Percentiles rank a stretch among this genome's conserved stretches.
Evolutionary conservation across 2,797 vertebrate genomes (phyloP).

Genomic region (Hemitrygon akajei): DNA sequence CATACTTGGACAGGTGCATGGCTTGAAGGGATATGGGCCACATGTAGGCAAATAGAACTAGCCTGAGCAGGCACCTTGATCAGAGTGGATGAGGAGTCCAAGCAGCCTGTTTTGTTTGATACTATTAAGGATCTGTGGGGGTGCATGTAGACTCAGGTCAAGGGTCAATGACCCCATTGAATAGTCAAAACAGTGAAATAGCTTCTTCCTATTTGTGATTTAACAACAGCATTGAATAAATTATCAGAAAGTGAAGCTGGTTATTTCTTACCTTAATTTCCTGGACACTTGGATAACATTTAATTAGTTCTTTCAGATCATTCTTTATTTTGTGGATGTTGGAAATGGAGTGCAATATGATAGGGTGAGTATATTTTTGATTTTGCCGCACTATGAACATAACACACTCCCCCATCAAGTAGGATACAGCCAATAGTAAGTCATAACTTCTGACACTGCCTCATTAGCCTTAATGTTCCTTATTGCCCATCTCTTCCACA

Average conservation of each 20-base stretch:
- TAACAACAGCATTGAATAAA: not conserved
- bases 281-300: not conserved
- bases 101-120: no score
- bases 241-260: not conserved
- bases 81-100: no score
- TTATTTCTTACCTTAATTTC: not conserved
- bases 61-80: no score
- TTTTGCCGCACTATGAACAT: not conserved
- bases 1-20: no score
- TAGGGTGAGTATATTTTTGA: not conserved
- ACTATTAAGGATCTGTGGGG: no score
- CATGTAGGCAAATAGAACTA: no score
- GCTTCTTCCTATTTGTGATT: no score
- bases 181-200: no score
- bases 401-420: not conserved
- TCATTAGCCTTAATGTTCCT: not conserved
- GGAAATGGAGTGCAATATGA: not conserved
- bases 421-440: not conserved
- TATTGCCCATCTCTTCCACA: no score
- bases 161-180: no score
- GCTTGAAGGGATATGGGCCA: no score
- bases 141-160: no score
- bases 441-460: not conserved
- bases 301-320: not conserved
- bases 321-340: not conserved